A percentile compares a stretch with the other conserved stretches of the same genome.
These are phyloP conservation scores for Brachionus plicatilis DNA, from an alignment of 1,140 invertebrate species.

Conservation along the genomic window DNA sequence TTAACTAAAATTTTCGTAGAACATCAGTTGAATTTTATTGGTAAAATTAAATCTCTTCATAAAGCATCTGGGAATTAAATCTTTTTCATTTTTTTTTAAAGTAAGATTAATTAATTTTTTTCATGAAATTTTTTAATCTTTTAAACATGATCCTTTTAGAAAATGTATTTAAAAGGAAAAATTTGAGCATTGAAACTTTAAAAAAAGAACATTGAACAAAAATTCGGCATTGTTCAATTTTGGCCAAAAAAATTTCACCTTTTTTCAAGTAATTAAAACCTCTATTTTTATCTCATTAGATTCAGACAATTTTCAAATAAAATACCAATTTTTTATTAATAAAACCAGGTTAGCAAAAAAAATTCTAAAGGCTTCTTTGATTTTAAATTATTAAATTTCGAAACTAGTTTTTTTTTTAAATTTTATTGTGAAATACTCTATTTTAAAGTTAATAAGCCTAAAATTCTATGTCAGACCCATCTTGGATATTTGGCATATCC, in stretches of 20 bases:
- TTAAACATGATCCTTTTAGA: background rate
- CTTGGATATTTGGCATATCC: background rate
- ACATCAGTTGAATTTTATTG: background rate
- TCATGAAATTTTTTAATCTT: conserved; percentile 3
- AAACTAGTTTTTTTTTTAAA: too few relatives aligned
- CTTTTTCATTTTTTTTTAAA: background rate
- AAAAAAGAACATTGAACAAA: background rate
- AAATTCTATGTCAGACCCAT: background rate
- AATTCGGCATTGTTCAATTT: background rate
- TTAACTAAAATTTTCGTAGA: background rate
- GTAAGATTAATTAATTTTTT: background rate
- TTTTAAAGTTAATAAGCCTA: too few relatives aligned
- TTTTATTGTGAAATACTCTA: too few relatives aligned
- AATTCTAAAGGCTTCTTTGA: background rate
- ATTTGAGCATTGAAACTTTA: background rate
- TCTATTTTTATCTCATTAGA: background rate
- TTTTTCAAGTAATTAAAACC: background rate
- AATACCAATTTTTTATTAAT: background rate
- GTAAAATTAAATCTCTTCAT: background rate
- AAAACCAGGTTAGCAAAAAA: background rate
- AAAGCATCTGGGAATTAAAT: background rate
- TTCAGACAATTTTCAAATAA: background rate
- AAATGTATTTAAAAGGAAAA: background rate
- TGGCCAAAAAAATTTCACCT: background rate
- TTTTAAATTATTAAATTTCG: background rate